Percentiles rank a stretch among this genome's conserved stretches.
These are phyloP conservation scores for Nomada goodeniana DNA, from an alignment of 2,888 invertebrate genomes.

Conservation along the genomic window DNA sequence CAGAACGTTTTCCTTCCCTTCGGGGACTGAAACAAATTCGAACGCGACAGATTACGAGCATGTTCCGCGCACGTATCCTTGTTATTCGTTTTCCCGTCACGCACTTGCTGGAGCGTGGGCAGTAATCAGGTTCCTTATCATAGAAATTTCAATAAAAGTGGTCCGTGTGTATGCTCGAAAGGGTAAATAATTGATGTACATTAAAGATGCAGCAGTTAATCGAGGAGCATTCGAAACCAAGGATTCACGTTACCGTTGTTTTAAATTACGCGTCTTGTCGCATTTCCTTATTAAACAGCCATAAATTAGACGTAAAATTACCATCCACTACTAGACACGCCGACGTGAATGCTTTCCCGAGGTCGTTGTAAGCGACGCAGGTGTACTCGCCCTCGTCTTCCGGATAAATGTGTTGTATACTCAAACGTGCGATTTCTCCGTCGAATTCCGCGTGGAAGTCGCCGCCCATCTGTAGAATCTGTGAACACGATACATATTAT, in stretches of 20 bases:
- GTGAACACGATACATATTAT: background rate
- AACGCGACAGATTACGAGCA: background rate
- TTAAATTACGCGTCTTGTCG: background rate
- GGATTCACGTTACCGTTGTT: background rate
- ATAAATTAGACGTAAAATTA: conserved; percentile 82
- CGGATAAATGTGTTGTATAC: conserved; percentile 91
- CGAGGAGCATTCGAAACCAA: conserved; percentile 29
- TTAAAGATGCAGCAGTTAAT: conserved; percentile 3
- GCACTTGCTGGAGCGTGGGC: background rate
- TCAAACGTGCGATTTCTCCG: conserved; percentile 89
- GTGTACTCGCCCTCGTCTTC: conserved; percentile 96
- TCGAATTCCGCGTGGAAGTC: conserved; percentile 90
- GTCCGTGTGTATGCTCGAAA: background rate
- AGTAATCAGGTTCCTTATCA: conserved; percentile 21
- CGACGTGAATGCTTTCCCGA: conserved; percentile 92
- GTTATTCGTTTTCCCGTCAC: background rate
- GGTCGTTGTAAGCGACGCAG: conserved; percentile 92
- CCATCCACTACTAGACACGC: conserved; percentile 94
- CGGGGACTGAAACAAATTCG: conserved; percentile 88
- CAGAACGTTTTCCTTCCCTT: conserved; percentile 91
- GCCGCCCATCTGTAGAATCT: conserved; percentile 88
- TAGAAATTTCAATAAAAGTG: conserved; percentile 22
- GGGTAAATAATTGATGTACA: background rate
- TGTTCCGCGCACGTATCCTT: background rate
- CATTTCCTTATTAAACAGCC: conserved; percentile 4